Percentiles rank a stretch among this genome's conserved stretches.
Conservation (phyloP, 2,113 vertebrate genomes). For the Solea senegalensis region DNA sequence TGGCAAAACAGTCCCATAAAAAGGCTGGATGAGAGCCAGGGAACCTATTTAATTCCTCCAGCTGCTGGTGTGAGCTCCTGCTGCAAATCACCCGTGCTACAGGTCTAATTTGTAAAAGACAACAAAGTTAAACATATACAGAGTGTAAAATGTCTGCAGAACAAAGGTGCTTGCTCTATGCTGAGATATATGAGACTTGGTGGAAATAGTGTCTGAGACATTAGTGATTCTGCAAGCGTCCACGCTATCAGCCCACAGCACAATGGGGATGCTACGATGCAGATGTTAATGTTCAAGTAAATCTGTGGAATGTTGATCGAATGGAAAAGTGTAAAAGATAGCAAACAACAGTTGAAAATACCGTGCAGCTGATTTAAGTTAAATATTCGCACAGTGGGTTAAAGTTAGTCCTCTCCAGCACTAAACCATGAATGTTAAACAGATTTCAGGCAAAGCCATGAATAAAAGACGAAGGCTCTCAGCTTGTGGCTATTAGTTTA, state of each 20-base stretch:
- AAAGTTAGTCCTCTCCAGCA: slow-evolving; percentile 19
- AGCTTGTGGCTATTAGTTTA: slow-evolving; percentile 30
- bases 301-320: slow-evolving; percentile 34
- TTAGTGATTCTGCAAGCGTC: slow-evolving; percentile 37
- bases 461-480: slow-evolving; percentile 50
- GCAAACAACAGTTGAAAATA: slow-evolving; percentile 53
- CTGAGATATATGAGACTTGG: slow-evolving; percentile 39
- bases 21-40: slow-evolving; percentile 68
- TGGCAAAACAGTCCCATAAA: slow-evolving; percentile 70
- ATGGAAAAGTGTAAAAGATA: slow-evolving; percentile 38
- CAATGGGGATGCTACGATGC: slow-evolving; percentile 21
- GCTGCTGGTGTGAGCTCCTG: slow-evolving; percentile 64
- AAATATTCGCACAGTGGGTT: slow-evolving; percentile 56
- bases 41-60: slow-evolving; percentile 75
- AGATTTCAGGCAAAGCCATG: slow-evolving; percentile 40
- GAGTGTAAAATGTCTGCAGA: slow-evolving; percentile 55
- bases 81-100: slow-evolving; percentile 68
- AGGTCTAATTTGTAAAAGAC: slow-evolving; percentile 77
- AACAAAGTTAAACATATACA: slow-evolving; percentile 70
- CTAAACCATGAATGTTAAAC: slow-evolving; percentile 50
- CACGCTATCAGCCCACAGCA: slow-evolving; percentile 32
- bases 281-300: slow-evolving; percentile 36
- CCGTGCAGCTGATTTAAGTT: slow-evolving; percentile 41
- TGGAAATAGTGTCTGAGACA: slow-evolving; percentile 22
- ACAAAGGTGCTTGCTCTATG: slow-evolving; percentile 33